Evolutionary conservation across 2,888 invertebrate species (phyloP).

Genomic region (Phengaris alcon): DNA sequence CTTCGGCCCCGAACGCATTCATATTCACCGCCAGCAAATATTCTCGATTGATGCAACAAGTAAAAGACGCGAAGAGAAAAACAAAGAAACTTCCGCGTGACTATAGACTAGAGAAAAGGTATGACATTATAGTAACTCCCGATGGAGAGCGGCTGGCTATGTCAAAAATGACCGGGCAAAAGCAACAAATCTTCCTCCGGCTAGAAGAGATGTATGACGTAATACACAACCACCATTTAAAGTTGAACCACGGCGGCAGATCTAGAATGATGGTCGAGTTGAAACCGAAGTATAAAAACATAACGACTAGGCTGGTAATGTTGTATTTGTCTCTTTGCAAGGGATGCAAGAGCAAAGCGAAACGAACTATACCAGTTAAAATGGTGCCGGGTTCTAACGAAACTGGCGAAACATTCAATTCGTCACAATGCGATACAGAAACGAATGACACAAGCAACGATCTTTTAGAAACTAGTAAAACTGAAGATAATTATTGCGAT

Average conservation of each 20-base stretch:
- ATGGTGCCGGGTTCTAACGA: not conserved
- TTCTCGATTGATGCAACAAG: slow-evolving; percentile 45
- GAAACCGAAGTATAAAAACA: slow-evolving; percentile 53
- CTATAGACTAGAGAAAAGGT: slow-evolving; percentile 52
- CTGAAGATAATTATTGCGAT: slow-evolving; percentile 22
- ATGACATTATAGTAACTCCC: slow-evolving; percentile 47
- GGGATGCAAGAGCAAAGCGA: slow-evolving; percentile 47
- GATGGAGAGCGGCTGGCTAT: slow-evolving; percentile 49
- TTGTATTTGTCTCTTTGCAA: slow-evolving; percentile 52
- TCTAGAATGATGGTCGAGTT: slow-evolving; percentile 50
- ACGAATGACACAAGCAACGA: slow-evolving; percentile 19
- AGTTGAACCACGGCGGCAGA: slow-evolving; percentile 54
- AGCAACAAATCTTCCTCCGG: slow-evolving; percentile 45
- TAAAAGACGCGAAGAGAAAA: slow-evolving; percentile 47
- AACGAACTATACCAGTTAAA: not conserved
- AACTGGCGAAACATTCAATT: not conserved
- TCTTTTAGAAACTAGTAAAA: slow-evolving; percentile 32
- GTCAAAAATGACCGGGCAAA: slow-evolving; percentile 40
- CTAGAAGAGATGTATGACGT: slow-evolving; percentile 58
- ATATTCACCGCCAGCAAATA: slow-evolving; percentile 50
- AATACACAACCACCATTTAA: slow-evolving; percentile 50
- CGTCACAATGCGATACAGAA: not conserved
- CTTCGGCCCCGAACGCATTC: slow-evolving; percentile 46
- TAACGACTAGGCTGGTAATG: slow-evolving; percentile 51
- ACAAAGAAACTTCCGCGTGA: slow-evolving; percentile 47